Percentiles rank a stretch among this genome's conserved stretches.
Evolutionary conservation across 2,113 vertebrate species (phyloP).

Genomic region (Pomatorhinus ruficollis): DNA sequence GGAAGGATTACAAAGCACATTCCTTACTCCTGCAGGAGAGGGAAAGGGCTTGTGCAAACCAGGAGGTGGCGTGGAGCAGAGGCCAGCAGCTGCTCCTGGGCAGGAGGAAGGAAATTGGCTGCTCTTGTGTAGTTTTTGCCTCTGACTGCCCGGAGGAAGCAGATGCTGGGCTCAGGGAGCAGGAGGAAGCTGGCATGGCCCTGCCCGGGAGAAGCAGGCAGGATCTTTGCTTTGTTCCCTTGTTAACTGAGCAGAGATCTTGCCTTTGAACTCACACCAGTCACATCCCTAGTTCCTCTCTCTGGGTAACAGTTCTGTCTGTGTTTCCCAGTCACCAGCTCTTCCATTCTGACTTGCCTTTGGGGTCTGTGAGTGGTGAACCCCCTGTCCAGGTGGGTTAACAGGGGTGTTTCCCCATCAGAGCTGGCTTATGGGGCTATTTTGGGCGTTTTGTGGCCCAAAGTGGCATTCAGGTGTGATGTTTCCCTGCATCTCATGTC

Average conservation of each 20-base stretch:
- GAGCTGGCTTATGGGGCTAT: background rate
- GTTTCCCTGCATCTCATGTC: background rate
- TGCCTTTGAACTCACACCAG: background rate
- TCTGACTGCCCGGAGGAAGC: background rate
- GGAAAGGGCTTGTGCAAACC: background rate
- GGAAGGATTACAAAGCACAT: conserved; percentile 41
- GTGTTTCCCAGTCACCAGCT: background rate
- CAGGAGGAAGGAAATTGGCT: background rate
- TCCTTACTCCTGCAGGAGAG: conserved; percentile 24
- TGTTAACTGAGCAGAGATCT: background rate
- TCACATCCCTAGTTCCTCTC: background rate
- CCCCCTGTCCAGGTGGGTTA: rapidly evolving
- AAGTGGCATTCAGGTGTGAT: background rate
- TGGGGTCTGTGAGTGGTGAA: background rate
- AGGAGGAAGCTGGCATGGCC: background rate
- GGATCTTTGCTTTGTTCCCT: background rate
- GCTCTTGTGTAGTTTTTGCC: background rate
- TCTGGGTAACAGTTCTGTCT: background rate
- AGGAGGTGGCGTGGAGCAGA: background rate
- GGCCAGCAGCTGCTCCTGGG: background rate
- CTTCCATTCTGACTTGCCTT: background rate
- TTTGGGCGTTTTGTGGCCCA: background rate
- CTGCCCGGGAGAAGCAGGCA: background rate
- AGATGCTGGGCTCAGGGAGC: background rate
- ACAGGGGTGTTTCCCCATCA: background rate